These are phyloP conservation scores for Andrena bicolor DNA, from an alignment of 2,888 invertebrate species.

Conservation along the genomic window DNA sequence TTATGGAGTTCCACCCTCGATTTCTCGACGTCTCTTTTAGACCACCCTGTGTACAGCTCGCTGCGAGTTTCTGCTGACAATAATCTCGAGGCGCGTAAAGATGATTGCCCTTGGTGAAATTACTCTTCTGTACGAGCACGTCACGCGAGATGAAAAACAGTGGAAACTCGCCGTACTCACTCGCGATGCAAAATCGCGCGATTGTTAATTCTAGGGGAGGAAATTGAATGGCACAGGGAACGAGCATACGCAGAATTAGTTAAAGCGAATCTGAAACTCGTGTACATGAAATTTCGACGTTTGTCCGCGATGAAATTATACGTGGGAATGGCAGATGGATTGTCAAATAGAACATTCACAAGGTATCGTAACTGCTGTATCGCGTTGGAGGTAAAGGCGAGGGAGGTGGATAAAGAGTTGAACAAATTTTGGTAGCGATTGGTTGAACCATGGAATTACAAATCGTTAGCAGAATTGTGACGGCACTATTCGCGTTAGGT, in stretches of 20 bases:
- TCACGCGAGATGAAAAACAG: conserved; percentile 22
- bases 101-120: conserved; percentile 58
- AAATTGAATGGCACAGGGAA: background rate
- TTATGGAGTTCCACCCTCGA: background rate
- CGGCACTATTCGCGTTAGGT: background rate
- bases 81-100: conserved; percentile 64
- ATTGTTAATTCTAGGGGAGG: conserved; percentile 16
- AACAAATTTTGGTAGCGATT: conserved; percentile 23
- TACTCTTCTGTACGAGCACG: background rate
- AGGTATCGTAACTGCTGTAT: background rate
- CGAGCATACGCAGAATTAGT: background rate
- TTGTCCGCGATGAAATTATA: conserved; percentile 12
- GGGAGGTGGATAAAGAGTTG: background rate
- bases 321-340: background rate
- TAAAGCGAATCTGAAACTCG: background rate
- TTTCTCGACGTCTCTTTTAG: background rate
- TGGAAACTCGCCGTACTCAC: background rate
- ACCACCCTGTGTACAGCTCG: background rate
- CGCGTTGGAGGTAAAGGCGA: background rate
- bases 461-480: conserved; percentile 7
- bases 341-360: conserved; percentile 23
- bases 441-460: conserved; percentile 19
- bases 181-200: background rate
- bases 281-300: background rate
- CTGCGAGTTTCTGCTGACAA: conserved; percentile 34